A percentile compares a stretch with the other conserved stretches of the same genome.
Conservation (phyloP, 2,888 invertebrate genomes). For the Macrophya annulata region DNA sequence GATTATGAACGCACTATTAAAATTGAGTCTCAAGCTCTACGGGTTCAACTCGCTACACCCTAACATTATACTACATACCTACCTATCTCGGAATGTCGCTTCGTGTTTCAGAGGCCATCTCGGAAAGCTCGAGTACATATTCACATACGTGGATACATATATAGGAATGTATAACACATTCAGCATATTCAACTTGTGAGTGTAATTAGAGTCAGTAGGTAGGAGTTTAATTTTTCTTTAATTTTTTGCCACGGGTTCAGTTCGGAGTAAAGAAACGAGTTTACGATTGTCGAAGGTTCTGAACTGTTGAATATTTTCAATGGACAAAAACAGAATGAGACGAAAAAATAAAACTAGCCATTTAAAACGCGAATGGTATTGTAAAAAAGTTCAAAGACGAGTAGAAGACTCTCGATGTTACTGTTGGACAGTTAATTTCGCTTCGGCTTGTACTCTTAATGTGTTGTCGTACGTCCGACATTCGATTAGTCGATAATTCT, state of each 20-base stretch:
- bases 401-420: slow-evolving; percentile 13
- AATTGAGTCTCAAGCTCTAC: slow-evolving; percentile 4
- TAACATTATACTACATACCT: not conserved
- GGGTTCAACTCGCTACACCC: not conserved
- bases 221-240: slow-evolving; percentile 48
- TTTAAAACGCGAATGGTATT: slow-evolving; percentile 36
- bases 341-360: slow-evolving; percentile 1
- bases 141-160: not conserved
- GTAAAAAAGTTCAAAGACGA: slow-evolving; percentile 40
- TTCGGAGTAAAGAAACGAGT: slow-evolving; percentile 49
- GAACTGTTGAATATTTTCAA: slow-evolving; percentile 45
- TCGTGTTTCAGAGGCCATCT: not conserved
- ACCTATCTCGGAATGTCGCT: not conserved
- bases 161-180: not conserved
- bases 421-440: slow-evolving; percentile 53
- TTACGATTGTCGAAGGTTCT: slow-evolving; percentile 51
- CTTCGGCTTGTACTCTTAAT: slow-evolving; percentile 28
- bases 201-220: slow-evolving; percentile 50
- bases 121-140: not conserved
- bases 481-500: slow-evolving; percentile 54
- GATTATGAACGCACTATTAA: slow-evolving; percentile 45
- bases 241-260: slow-evolving; percentile 36
- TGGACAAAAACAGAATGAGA: too few relatives aligned
- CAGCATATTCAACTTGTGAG: not conserved
- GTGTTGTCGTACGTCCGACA: slow-evolving; percentile 40